A percentile compares a stretch with the other conserved stretches of the same genome.
phyloP scores from a whole-genome alignment of 2,888 invertebrate species.

The Catotricha subobsoleta region DNA sequence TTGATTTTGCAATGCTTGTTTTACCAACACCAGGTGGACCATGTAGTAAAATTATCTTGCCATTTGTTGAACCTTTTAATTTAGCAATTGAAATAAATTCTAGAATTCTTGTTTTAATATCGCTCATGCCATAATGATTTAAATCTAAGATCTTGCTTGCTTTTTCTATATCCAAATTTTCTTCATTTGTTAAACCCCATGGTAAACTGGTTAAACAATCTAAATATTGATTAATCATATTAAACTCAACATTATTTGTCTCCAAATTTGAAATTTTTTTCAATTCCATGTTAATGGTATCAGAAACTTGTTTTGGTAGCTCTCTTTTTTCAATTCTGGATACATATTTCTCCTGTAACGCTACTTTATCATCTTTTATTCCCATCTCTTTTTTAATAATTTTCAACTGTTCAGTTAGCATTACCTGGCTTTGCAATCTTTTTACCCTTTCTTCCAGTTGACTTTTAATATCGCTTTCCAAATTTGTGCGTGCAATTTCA shows the following conservation, averaged over 20 bases:
- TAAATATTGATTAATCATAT: conserved; percentile 95
- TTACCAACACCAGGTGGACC: conserved; percentile 99
- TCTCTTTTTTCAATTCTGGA: conserved; percentile 56
- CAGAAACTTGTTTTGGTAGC: conserved; percentile 70
- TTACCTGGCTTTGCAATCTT: conserved; percentile 94
- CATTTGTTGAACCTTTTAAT: conserved; percentile 84
- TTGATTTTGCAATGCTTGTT: conserved; percentile 86
- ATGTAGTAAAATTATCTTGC: conserved; percentile 97
- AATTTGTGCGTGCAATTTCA: conserved; percentile 83
- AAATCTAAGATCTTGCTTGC: conserved; percentile 76
- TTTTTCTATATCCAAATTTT: conserved; percentile 72
- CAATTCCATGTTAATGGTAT: conserved; percentile 80
- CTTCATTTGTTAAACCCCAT: conserved; percentile 86
- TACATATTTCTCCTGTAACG: conserved; percentile 78
- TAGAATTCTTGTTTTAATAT: conserved; percentile 92
- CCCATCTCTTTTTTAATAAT: conserved; percentile 96
- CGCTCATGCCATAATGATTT: conserved; percentile 99
- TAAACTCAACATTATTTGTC: conserved; percentile 97
- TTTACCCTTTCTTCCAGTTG: conserved; percentile 99
- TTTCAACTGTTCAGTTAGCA: conserved; percentile 93
- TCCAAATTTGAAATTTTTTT: conserved; percentile 88
- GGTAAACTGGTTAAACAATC: conserved; percentile 97
- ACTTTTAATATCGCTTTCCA: conserved; percentile 91
- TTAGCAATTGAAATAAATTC: conserved; percentile 99
- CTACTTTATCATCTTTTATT: conserved; percentile 96